Conservation (phyloP, 2,797 vertebrate species). For the Typhlichthys eigenmanni region DNA sequence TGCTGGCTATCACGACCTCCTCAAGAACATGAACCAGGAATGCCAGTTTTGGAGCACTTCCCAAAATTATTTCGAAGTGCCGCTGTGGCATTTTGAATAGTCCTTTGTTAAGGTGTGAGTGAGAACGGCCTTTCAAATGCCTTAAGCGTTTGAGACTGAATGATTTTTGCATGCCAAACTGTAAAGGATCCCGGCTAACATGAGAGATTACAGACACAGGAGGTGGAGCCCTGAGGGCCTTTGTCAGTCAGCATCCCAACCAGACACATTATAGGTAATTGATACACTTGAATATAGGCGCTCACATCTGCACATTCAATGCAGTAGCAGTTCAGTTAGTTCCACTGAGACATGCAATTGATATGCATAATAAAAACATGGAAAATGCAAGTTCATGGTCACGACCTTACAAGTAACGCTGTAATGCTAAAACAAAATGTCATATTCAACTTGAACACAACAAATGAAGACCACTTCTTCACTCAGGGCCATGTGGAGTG, state of each 20-base stretch:
- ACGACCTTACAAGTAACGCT: too few relatives aligned
- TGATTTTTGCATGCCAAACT: conserved; percentile 57
- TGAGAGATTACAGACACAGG: conserved; percentile 39
- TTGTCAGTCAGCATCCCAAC: conserved; percentile 45
- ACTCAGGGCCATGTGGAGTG: conserved; percentile 44
- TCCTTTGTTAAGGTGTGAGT: conserved; percentile 64
- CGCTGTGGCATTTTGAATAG: conserved; percentile 62
- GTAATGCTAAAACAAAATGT: too few relatives aligned
- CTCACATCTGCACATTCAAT: conserved; percentile 43
- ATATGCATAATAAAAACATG: too few relatives aligned
- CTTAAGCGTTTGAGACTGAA: conserved; percentile 51
- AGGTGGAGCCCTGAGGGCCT: conserved; percentile 39
- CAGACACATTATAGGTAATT: conserved; percentile 58
- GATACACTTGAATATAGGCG: conserved; percentile 55
- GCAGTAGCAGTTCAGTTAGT: conserved; percentile 23
- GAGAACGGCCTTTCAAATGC: conserved; percentile 46
- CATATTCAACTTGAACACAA: too few relatives aligned
- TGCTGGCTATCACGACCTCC: conserved; percentile 61
- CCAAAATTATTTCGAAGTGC: conserved; percentile 70
- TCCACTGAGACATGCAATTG: conserved; percentile 39
- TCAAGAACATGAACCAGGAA: conserved; percentile 70
- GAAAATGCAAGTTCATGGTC: too few relatives aligned
- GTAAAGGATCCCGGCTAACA: conserved; percentile 51
- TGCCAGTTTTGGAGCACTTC: conserved; percentile 66
- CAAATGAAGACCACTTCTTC: too few relatives aligned